phyloP scores from a whole-genome alignment of 2,888 invertebrate species.

The Melieria crassipennis region DNA sequence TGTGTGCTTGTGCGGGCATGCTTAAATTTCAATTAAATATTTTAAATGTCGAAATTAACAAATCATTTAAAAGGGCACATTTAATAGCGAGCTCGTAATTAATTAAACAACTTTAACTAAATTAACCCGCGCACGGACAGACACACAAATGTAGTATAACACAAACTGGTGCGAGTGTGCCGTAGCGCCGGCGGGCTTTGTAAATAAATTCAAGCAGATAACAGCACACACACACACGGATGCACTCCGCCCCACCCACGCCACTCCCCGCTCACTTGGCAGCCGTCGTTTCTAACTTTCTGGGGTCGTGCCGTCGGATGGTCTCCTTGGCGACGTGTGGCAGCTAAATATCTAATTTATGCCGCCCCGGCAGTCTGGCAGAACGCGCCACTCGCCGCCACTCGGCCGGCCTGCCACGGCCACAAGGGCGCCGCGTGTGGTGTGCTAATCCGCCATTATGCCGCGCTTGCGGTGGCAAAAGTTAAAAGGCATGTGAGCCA shows the following conservation, averaged over 20 bases:
- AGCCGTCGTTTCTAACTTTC: too few relatives aligned
- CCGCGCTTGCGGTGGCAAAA: background rate
- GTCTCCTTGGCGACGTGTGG: too few relatives aligned
- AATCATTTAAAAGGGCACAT: slow-evolving; percentile 54
- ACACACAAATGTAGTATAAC: background rate
- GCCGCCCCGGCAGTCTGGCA: too few relatives aligned
- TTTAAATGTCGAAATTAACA: slow-evolving; percentile 44
- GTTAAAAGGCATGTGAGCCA: background rate
- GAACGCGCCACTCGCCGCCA: too few relatives aligned
- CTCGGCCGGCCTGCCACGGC: too few relatives aligned
- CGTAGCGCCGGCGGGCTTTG: too few relatives aligned
- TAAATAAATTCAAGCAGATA: too few relatives aligned
- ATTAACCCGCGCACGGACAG: slow-evolving; percentile 45
- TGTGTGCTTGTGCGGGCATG: background rate
- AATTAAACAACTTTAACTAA: slow-evolving; percentile 57
- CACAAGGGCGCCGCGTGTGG: background rate
- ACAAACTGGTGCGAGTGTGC: background rate
- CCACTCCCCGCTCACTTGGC: too few relatives aligned
- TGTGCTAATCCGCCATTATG: slow-evolving; percentile 24
- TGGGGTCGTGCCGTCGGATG: too few relatives aligned
- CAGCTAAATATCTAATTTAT: too few relatives aligned
- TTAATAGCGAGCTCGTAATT: slow-evolving; percentile 56
- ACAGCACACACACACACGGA: too few relatives aligned
- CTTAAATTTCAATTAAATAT: slow-evolving; percentile 56
- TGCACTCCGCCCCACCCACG: too few relatives aligned